Base-by-base conservation (phyloP, 2,888 invertebrate genomes). In the Cerastoderma edule region DNA sequence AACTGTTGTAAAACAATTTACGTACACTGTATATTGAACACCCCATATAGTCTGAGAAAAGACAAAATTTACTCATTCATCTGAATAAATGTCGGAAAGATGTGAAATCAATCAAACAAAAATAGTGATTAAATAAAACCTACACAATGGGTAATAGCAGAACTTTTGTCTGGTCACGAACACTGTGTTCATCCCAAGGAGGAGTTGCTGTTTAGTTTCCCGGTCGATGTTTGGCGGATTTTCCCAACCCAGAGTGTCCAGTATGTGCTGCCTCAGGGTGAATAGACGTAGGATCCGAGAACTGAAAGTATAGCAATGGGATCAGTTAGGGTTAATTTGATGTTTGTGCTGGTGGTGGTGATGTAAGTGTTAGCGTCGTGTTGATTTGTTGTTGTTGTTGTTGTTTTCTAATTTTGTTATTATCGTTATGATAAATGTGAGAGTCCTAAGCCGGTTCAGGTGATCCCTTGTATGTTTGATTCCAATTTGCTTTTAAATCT, bases 131-230 rank as follows among this genome's bases (percentile, higher is more conserved):
- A n/a, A 60, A 27, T 19, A n/a, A 19, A 24, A 82, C 82, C 75
- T 75, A 82, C 82, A 82, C 1, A 67, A 65, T 16, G 82, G 66
- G 28, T 53, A 71, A 60, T 82, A 82, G 48, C 82, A 82, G 48
- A 56, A 44, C 39, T 75, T 82, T 32, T 79, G 78, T 22, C 64
- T 44, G 3, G 72, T 70, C 3, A 82, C 82, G 50, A 63, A 82
- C 1, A 76, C 70, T n/a, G 82, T 65, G 19, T 46, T 30, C 50
- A 82, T 64, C 8, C 66, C 48, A 1, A 27, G 39, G n/a, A 82
- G 57, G 24, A 82, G 57, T 27, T 63, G 46, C 6, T 53, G 27
- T 28, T 79, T 79, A 0, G 68, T 72, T 22, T 75, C 75, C 2
- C 63, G 46, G 54, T 74, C 75, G 22, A 82, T 82, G 28, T 77